Conservation (phyloP, 1,140 invertebrate genomes). For the Rhynchophorus ferrugineus region DNA sequence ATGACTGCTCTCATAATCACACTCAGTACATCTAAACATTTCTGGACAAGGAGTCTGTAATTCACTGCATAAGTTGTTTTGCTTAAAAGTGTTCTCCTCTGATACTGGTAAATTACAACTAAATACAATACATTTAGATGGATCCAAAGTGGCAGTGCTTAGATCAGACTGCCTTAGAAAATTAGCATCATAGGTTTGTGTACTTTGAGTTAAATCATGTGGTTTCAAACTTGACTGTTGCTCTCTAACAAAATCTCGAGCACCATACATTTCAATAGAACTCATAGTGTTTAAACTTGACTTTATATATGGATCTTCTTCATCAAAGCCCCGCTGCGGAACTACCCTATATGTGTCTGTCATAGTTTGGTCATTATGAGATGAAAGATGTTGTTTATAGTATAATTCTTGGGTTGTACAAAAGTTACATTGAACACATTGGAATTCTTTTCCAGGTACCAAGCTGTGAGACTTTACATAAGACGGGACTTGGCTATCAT, state of each 20-base stretch:
- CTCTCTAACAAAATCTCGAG: neutral
- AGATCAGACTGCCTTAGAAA: constrained; percentile 4
- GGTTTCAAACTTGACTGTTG: neutral
- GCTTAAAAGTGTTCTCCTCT: constrained; percentile 2
- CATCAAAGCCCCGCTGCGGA: neutral
- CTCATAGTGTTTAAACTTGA: neutral
- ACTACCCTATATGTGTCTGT: constrained; percentile 1
- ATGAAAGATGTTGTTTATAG: constrained; percentile 12
- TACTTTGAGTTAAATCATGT: constrained; percentile 5
- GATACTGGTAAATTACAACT: constrained; percentile 6
- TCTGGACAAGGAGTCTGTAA: constrained; percentile 6
- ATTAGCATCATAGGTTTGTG: constrained; percentile 1
- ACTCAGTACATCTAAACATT: constrained; percentile 10
- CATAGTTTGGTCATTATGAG: constrained; percentile 2
- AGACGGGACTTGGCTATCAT: neutral
- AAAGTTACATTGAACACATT: constrained; percentile 10
- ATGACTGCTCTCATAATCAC: constrained; percentile 7
- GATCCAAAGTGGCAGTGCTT: neutral
- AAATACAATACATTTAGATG: constrained; percentile 3
- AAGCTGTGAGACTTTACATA: constrained; percentile 1
- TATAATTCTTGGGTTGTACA: constrained; percentile 9
- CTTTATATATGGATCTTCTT: constrained; percentile 1
- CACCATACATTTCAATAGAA: neutral
- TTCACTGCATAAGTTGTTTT: constrained; percentile 11
- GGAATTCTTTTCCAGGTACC: neutral